Conservation (phyloP, 30 jellyfish, hydroid and myxozoan genomes). For the Rhopilema esculentum region DNA sequence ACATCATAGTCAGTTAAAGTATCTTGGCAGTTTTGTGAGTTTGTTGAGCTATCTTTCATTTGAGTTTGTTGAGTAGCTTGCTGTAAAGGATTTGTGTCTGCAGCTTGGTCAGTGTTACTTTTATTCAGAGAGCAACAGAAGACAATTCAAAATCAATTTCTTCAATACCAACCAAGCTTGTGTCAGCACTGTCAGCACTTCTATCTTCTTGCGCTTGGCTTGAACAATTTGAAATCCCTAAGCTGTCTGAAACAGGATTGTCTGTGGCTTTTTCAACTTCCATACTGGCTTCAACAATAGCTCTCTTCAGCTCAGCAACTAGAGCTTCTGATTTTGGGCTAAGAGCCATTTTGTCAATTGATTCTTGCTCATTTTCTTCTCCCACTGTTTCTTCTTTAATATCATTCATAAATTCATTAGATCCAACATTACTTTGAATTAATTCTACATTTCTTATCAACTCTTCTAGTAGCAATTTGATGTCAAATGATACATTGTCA, state of each 20-base stretch:
- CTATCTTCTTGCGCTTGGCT: neutral
- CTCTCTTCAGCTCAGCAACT: constrained; percentile 56
- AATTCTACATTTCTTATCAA: neutral
- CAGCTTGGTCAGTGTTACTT: too few species aligned
- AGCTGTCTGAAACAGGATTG: neutral
- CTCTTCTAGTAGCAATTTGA: neutral
- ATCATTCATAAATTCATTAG: neutral
- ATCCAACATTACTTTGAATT: neutral
- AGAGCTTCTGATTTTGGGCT: constrained; percentile 59
- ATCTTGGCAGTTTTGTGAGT: constrained; percentile 10
- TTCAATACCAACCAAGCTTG: neutral
- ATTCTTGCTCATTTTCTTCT: constrained; percentile 9
- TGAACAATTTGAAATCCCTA: neutral
- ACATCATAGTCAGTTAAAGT: constrained; percentile 71
- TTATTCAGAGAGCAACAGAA: too few species aligned
- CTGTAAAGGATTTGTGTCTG: too few species aligned
- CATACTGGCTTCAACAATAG: constrained; percentile 52
- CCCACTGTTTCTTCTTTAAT: neutral
- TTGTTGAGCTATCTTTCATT: neutral
- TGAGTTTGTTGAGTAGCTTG: too few species aligned
- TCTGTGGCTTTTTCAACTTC: constrained; percentile 23
- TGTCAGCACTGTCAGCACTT: neutral
- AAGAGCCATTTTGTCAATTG: constrained; percentile 14
- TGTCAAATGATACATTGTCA: neutral
- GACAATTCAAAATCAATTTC: neutral